These are phyloP conservation scores for Coryphaenoides rupestris DNA, from an alignment of 2,113 vertebrate species.

Conservation along the genomic window DNA sequence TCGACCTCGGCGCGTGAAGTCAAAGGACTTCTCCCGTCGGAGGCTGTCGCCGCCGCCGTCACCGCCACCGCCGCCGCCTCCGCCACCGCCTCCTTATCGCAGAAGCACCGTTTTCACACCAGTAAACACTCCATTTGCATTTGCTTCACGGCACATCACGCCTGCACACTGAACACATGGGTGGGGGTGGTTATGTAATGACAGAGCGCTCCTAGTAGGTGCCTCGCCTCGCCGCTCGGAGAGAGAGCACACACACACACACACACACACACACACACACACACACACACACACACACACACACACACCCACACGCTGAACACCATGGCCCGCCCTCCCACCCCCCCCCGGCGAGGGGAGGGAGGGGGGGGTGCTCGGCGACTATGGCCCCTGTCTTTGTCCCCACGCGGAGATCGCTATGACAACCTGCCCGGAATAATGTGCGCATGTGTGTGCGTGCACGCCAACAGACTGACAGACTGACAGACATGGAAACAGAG, in stretches of 20 bases:
- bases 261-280: too few species aligned
- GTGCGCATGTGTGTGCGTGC: conserved; percentile 27
- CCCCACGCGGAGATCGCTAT: conserved; percentile 73
- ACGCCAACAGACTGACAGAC: neutral
- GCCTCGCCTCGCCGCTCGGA: conserved; percentile 26
- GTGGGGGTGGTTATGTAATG: conserved; percentile 64
- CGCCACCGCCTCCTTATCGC: conserved; percentile 48
- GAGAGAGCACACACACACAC: too few species aligned
- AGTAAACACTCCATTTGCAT: conserved; percentile 54
- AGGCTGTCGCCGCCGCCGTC: conserved; percentile 4
- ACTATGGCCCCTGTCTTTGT: conserved; percentile 69
- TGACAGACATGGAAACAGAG: too few species aligned
- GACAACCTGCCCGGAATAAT: conserved; percentile 74
- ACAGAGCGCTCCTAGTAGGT: conserved; percentile 49
- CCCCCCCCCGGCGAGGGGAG: too few species aligned
- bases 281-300: too few species aligned
- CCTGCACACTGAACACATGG: conserved; percentile 59
- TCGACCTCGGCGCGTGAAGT: conserved; percentile 3
- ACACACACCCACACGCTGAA: too few species aligned
- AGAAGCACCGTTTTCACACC: conserved; percentile 38
- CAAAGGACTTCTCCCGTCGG: conserved; percentile 15
- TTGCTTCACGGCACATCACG: conserved; percentile 47
- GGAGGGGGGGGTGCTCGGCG: conserved; percentile 30
- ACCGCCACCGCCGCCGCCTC: too few species aligned
- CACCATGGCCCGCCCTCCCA: too few species aligned